Evolutionary conservation across 2,888 invertebrate genomes (phyloP).

Genomic region (Rhimphoctona megacephalus): DNA sequence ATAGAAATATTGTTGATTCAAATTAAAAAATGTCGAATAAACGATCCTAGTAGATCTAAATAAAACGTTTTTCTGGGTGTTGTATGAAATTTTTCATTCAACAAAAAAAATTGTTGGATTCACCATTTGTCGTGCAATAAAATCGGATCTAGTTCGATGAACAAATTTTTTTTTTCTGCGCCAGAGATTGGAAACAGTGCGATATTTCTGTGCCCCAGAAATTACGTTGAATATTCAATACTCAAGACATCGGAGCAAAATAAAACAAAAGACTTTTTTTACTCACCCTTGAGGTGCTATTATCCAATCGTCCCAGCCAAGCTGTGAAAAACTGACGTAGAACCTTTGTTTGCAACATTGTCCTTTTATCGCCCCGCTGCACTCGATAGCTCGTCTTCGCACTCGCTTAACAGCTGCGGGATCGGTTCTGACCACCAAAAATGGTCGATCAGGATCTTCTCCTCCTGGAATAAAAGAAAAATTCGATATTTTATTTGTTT

Average conservation of each 20-base stretch:
- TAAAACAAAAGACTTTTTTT: neutral
- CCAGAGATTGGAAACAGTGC: no score
- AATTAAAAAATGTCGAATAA: no score
- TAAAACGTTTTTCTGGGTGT: no score
- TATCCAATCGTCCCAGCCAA: constrained; percentile 98
- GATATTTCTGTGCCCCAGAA: no score
- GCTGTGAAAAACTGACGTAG: constrained; percentile 95
- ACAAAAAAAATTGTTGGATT: no score
- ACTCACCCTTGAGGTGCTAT: constrained; percentile 92
- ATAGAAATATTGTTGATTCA: no score
- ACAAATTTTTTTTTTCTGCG: no score
- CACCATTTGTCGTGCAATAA: no score
- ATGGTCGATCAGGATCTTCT: constrained; percentile 90
- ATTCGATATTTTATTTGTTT: neutral
- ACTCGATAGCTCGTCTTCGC: constrained; percentile 94
- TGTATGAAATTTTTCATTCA: no score
- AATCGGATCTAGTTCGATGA: no score
- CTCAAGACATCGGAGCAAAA: neutral
- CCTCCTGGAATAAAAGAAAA: constrained; percentile 72
- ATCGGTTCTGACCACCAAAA: constrained; percentile 93
- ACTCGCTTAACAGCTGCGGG: constrained; percentile 89
- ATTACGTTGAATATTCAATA: no score
- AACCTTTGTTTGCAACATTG: constrained; percentile 96
- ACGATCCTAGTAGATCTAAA: no score
- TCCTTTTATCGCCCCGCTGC: constrained; percentile 89